Evolutionary conservation across 2,113 vertebrate genomes (phyloP).

Genomic region (Saccopteryx leptura): DNA sequence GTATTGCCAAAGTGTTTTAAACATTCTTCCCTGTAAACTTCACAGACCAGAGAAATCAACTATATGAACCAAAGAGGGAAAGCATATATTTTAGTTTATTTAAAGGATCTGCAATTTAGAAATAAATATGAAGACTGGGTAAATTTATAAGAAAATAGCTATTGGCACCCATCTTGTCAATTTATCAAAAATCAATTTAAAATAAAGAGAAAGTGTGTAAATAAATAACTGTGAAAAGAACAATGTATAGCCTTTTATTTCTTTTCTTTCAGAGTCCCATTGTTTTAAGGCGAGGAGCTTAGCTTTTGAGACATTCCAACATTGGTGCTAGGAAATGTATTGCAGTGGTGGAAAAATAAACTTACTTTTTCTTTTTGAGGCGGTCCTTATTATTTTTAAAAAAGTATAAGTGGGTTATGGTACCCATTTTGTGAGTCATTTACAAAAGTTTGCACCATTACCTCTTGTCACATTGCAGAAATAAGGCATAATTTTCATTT

Average conservation of each 20-base stretch:
- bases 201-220: neutral
- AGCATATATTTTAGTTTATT: constrained; percentile 32
- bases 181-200: constrained; percentile 27
- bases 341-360: neutral
- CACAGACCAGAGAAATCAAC: neutral
- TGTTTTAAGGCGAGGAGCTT: neutral
- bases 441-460: constrained; percentile 73
- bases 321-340: neutral
- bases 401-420: constrained; percentile 51
- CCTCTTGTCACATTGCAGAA: constrained; percentile 70
- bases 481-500: constrained; percentile 76
- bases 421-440: constrained; percentile 75
- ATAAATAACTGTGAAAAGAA: neutral
- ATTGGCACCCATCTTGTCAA: neutral
- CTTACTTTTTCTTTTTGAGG: constrained; percentile 9
- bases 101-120: neutral
- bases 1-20: neutral
- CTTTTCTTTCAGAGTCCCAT: neutral
- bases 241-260: neutral
- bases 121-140: neutral
- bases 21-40: neutral
- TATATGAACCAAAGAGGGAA: neutral
- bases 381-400: neutral
- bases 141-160: neutral
- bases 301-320: neutral